Evolutionary conservation across 2,797 vertebrate genomes (phyloP).

Genomic region (Netta rufina): DNA sequence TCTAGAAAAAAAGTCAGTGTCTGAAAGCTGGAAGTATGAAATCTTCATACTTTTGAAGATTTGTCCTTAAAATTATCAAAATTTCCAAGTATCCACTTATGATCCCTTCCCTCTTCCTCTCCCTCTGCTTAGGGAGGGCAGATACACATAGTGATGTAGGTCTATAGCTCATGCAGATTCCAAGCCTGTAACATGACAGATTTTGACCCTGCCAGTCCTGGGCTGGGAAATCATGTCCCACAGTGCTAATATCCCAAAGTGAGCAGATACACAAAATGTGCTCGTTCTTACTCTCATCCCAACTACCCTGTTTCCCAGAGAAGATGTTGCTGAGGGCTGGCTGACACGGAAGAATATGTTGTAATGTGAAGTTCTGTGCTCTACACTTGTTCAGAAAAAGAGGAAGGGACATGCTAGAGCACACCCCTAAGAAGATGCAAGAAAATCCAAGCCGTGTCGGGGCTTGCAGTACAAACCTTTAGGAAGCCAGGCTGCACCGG

Average conservation of each 20-base stretch:
- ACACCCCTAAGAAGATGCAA: background rate
- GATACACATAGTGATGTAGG: background rate
- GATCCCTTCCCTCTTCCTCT: background rate
- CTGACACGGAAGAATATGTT: background rate
- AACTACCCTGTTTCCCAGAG: background rate
- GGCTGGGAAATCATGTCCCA: accelerated
- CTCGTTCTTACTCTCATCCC: background rate
- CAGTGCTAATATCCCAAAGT: background rate
- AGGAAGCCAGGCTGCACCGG: background rate
- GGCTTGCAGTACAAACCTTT: accelerated
- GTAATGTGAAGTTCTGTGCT: background rate
- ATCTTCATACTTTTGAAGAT: background rate
- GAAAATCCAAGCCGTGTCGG: accelerated
- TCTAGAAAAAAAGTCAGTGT: background rate
- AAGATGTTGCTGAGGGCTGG: background rate
- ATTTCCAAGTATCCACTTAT: background rate
- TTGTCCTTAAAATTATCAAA: background rate
- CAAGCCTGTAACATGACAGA: background rate
- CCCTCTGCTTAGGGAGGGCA: background rate
- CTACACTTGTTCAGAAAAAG: background rate
- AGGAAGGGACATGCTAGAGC: accelerated
- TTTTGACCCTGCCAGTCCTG: background rate
- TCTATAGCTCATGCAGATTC: background rate
- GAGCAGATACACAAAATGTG: background rate
- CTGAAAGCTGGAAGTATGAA: background rate